Evolutionary conservation across 2,113 vertebrate genomes (phyloP).

Genomic region (Gnathonemus echidnorhynchus): DNA sequence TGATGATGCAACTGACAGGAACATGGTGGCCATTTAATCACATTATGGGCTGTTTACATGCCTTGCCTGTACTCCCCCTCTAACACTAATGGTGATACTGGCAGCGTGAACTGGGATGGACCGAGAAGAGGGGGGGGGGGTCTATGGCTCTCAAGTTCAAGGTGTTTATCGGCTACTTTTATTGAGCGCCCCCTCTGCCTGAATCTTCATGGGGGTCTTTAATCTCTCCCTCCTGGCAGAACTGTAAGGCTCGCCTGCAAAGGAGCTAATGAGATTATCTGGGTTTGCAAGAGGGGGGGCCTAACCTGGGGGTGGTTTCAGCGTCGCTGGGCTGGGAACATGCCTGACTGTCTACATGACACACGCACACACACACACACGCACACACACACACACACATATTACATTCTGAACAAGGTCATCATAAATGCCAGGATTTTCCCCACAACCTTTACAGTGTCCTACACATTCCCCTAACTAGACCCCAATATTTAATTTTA

Average conservation of each 20-base stretch:
- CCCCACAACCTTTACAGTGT: background rate
- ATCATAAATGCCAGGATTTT: background rate
- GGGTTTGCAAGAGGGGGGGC: background rate
- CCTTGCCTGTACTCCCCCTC: background rate
- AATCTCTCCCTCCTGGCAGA: background rate
- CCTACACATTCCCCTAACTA: background rate
- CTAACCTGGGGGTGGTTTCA: background rate
- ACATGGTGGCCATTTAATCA: background rate
- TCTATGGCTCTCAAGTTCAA: background rate
- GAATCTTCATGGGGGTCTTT: background rate
- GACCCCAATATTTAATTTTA: background rate
- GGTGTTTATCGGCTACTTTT: slow-evolving; percentile 19
- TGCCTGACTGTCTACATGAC: background rate
- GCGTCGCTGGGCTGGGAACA: background rate
- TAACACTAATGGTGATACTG: background rate
- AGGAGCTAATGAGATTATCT: slow-evolving; percentile 15
- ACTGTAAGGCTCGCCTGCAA: background rate
- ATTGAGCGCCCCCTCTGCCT: background rate
- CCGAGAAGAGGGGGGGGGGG: background rate
- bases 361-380: background rate
- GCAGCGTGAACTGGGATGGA: background rate
- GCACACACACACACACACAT: background rate
- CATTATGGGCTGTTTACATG: background rate
- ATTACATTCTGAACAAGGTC: background rate
- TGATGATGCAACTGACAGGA: background rate